phyloP scores from a whole-genome alignment of 2,113 vertebrate genomes.

The Struthidea cinerea region DNA sequence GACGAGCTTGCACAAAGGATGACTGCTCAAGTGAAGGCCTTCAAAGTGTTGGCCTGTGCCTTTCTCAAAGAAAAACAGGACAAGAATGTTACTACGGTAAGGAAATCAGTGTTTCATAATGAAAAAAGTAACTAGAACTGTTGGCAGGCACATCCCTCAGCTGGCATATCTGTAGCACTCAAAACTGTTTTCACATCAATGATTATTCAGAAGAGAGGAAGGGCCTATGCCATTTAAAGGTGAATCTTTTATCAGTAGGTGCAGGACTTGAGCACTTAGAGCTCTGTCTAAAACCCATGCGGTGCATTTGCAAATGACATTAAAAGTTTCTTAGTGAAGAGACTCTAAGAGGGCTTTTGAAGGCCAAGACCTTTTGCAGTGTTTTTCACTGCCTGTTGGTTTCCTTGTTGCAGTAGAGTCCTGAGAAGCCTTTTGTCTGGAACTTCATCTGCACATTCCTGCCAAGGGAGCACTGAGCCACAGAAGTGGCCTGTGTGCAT shows the following conservation, averaged over 20 bases:
- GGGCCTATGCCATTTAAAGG: neutral
- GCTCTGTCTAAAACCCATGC: neutral
- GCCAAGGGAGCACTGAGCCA: neutral
- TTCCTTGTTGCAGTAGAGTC: neutral
- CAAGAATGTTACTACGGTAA: constrained; percentile 84
- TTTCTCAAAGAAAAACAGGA: constrained; percentile 80
- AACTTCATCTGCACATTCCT: neutral
- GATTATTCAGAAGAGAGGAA: neutral
- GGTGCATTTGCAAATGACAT: neutral
- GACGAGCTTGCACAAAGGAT: constrained; percentile 72
- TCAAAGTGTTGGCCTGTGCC: constrained; percentile 90
- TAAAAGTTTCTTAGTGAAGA: neutral
- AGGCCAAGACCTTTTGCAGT: neutral
- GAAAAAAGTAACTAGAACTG: neutral
- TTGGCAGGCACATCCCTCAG: neutral
- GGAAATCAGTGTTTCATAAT: neutral
- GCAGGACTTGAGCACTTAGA: neutral
- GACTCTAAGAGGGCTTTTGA: neutral
- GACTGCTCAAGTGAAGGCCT: constrained; percentile 79
- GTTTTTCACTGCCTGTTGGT: neutral
- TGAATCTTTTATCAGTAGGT: neutral
- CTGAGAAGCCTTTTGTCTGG: neutral
- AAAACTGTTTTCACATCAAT: accelerated
- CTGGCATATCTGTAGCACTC: neutral
- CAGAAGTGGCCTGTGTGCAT: neutral